Percentiles rank a stretch among this genome's conserved stretches.
Conservation (phyloP, 2,888 invertebrate species). For the Zaprionus lineosus region DNA sequence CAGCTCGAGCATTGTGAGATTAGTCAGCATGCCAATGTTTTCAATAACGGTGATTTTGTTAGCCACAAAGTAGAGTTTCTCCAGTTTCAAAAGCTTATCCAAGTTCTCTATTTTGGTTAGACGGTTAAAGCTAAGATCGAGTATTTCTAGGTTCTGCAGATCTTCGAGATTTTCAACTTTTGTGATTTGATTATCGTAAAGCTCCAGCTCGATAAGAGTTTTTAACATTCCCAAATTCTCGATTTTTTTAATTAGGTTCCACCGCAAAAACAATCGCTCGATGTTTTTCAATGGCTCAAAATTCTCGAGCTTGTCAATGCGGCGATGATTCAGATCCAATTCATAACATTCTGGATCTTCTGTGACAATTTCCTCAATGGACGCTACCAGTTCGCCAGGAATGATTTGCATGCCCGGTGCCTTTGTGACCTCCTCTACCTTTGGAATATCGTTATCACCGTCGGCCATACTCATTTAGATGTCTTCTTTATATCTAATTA, state of each 20-base stretch:
- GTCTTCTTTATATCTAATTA: constrained; percentile 2
- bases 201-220: constrained; percentile 92
- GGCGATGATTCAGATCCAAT: constrained; percentile 94
- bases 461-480: constrained; percentile 59
- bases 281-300: constrained; percentile 90
- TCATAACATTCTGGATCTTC: constrained; percentile 81
- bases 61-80: constrained; percentile 93
- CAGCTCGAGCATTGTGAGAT: constrained; percentile 93
- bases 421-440: constrained; percentile 30
- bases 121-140: constrained; percentile 98
- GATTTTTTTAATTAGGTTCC: constrained; percentile 97
- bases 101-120: constrained; percentile 93
- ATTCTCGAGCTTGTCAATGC: constrained; percentile 92
- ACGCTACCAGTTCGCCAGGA: constrained; percentile 61
- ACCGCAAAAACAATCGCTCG: constrained; percentile 92
- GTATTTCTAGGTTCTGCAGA: constrained; percentile 92
- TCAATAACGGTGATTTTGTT: constrained; percentile 95
- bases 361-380: constrained; percentile 80
- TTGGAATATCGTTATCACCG: constrained; percentile 41
- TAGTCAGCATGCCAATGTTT: constrained; percentile 91
- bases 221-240: constrained; percentile 91
- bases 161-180: constrained; percentile 94
- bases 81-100: constrained; percentile 88
- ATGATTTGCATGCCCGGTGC: constrained; percentile 58
- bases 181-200: constrained; percentile 98